Conservation (phyloP, 2,888 invertebrate genomes). For the Yponomeuta plumbellus region DNA sequence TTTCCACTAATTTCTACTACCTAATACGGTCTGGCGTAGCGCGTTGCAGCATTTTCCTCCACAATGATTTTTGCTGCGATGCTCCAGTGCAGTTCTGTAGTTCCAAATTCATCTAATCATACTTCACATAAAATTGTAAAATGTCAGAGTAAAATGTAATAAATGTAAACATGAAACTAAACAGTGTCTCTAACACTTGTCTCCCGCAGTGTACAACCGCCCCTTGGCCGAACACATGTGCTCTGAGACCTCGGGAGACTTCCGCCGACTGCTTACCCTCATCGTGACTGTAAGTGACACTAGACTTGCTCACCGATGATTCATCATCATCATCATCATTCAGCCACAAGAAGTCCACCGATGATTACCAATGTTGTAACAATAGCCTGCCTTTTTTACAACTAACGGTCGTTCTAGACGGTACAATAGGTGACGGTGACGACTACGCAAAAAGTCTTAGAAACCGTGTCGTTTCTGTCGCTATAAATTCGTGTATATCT, state of each 20-base stretch:
- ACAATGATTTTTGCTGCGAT: too few species aligned
- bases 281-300: slow-evolving; percentile 77
- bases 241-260: slow-evolving; percentile 86
- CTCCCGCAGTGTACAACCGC: slow-evolving; percentile 78
- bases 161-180: not conserved
- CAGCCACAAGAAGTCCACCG: too few species aligned
- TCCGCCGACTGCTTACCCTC: slow-evolving; percentile 84
- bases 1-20: not conserved
- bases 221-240: slow-evolving; percentile 84
- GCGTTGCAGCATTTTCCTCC: too few species aligned
- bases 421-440: too few species aligned
- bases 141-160: not conserved
- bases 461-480: too few species aligned
- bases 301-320: not conserved
- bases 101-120: too few species aligned
- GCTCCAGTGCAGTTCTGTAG: too few species aligned
- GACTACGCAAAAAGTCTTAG: too few species aligned
- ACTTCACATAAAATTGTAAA: too few species aligned
- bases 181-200: not conserved
- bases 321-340: too few species aligned
- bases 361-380: not conserved
- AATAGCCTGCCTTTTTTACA: not conserved
- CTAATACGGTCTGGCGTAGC: too few species aligned
- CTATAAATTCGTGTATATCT: too few species aligned
- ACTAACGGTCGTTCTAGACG: not conserved